phyloP scores from a whole-genome alignment of 2,888 invertebrate genomes.

The Synergus japonicus region DNA sequence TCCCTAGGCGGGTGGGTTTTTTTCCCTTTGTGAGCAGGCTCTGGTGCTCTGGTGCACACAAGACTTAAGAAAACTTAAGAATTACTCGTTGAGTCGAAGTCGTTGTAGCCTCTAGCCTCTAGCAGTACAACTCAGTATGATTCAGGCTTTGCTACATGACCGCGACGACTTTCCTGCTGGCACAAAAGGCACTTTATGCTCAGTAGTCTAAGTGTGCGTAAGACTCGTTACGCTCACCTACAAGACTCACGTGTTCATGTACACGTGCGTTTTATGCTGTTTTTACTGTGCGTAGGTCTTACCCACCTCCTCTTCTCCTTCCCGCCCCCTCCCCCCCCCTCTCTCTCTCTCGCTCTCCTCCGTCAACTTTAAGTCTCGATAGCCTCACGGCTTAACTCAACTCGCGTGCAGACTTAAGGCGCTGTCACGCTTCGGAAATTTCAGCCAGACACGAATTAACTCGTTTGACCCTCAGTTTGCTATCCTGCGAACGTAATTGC shows the following conservation, averaged over 20 bases:
- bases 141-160: constrained; percentile 57
- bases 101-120: constrained; percentile 6
- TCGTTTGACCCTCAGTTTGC: constrained; percentile 54
- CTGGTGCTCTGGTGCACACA: constrained; percentile 13
- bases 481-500: constrained; percentile 45
- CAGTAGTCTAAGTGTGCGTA: background rate
- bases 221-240: constrained; percentile 16
- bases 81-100: constrained; percentile 38
- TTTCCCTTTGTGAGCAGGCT: constrained; percentile 39
- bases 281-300: constrained; percentile 31
- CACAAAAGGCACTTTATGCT: constrained; percentile 46
- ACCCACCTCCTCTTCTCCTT: background rate
- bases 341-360: constrained; percentile 11
- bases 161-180: constrained; percentile 56
- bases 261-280: constrained; percentile 31
- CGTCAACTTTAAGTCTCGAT: constrained; percentile 29
- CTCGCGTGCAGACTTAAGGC: constrained; percentile 48
- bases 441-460: constrained; percentile 54
- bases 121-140: constrained; percentile 51
- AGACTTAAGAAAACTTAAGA: constrained; percentile 22
- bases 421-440: constrained; percentile 55
- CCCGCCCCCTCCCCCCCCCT: background rate
- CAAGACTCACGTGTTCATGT: background rate
- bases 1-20: constrained; percentile 48
- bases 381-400: background rate